phyloP scores from a whole-genome alignment of 2,113 vertebrate species.

The Oncorhynchus masou region DNA sequence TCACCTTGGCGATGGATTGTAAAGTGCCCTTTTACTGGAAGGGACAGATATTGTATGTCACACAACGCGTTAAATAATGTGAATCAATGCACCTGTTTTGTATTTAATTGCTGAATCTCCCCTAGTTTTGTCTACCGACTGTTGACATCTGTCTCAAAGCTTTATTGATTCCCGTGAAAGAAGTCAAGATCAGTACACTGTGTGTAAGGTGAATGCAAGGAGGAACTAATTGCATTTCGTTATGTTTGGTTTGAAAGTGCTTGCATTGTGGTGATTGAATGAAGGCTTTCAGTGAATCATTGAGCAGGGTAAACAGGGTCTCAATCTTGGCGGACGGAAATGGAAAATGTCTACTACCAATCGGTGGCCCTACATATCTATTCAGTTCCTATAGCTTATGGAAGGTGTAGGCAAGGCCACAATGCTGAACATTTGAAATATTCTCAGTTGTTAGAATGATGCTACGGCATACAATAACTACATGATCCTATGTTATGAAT shows the following conservation, averaged over 20 bases:
- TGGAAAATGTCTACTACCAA: neutral
- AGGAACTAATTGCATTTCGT: constrained; percentile 27
- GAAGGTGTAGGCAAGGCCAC: too few relatives aligned
- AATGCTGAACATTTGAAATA: too few relatives aligned
- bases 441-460: too few relatives aligned
- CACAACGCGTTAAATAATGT: constrained; percentile 51
- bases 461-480: too few relatives aligned
- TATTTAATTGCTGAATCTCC: constrained; percentile 38
- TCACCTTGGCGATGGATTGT: constrained; percentile 17
- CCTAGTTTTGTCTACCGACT: constrained; percentile 10
- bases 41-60: constrained; percentile 50
- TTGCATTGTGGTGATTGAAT: neutral
- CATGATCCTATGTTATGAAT: too few relatives aligned
- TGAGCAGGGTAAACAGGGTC: neutral
- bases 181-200: constrained; percentile 27
- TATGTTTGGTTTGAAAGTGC: neutral
- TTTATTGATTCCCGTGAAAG: constrained; percentile 52
- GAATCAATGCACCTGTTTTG: constrained; percentile 57
- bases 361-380: neutral
- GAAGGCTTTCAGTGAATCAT: constrained; percentile 1
- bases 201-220: constrained; percentile 28
- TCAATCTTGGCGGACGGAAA: neutral
- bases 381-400: too few relatives aligned
- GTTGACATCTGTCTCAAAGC: constrained; percentile 65
- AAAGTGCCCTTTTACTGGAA: constrained; percentile 56